Evolutionary conservation across 2,797 vertebrate species (phyloP).

Genomic region (Argyrosomus regius): DNA sequence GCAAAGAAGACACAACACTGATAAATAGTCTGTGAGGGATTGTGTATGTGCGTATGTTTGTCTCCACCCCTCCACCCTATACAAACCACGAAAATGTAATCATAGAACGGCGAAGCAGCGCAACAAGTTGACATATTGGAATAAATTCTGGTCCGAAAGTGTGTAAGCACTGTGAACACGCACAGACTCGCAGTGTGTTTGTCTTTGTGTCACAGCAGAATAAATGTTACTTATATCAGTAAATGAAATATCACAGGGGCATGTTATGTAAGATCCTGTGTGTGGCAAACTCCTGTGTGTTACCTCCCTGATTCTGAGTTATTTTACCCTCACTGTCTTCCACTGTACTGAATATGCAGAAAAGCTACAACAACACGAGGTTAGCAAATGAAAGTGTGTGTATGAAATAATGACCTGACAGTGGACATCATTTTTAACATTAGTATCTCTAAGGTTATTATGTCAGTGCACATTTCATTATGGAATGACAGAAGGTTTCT

Average conservation of each 20-base stretch:
- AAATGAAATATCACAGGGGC: conserved; percentile 24
- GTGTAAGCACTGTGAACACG: background rate
- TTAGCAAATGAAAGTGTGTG: background rate
- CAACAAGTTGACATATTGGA: conserved; percentile 13
- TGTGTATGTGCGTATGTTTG: conserved; percentile 29
- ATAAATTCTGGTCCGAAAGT: background rate
- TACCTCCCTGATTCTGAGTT: background rate
- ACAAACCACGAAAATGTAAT: conserved; percentile 10
- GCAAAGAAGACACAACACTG: conserved; percentile 63
- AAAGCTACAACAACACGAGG: background rate
- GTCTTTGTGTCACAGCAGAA: conserved; percentile 21
- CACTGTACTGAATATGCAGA: background rate
- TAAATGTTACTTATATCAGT: conserved; percentile 19
- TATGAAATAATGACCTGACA: background rate
- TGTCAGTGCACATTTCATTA: background rate
- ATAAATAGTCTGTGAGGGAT: conserved; percentile 53
- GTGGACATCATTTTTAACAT: background rate
- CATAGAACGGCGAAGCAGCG: background rate
- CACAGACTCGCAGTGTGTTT: background rate
- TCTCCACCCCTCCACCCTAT: conserved; percentile 6
- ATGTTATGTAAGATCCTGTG: conserved; percentile 7
- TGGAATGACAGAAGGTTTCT: background rate
- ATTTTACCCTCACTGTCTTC: background rate
- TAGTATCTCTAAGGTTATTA: background rate
- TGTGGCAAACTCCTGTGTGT: background rate